Base-by-base conservation (phyloP, 2,888 invertebrate species). In the Mythimna lalbum region DNA sequence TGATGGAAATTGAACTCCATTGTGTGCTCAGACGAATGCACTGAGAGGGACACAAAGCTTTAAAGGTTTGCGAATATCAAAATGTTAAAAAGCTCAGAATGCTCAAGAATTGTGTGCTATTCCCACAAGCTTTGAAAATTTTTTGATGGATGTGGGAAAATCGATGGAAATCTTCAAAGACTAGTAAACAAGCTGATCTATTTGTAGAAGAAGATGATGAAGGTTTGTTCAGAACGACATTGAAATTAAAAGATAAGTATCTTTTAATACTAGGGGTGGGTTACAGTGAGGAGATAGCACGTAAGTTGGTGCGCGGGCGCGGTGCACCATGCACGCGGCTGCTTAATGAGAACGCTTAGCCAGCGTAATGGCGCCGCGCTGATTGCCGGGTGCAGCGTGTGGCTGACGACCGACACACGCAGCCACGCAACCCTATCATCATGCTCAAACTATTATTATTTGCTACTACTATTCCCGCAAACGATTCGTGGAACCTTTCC, bases 311-410 rank as follows among this genome's bases (percentile, higher is more conserved):
- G 78, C 60, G 70, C 47, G 52, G 73, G 68, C 63, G 53, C 55
- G 85, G 88, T 75, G 88, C 88, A 90, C 88, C 88, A 81, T 74
- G 85, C 87, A 87, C 86, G 86, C 88, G 87, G 90, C 82, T 86
- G 84, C 89, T 85, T 92, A 94, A 93, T 93, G 90, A 92, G 91
- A 92, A 88, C 92, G 91, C 90, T 93, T 93, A 92, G 89, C 87
- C 84, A 73, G 86, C 85, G 88, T 92, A 93, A 93, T 93, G 83
- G 91, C 90, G 84, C 88, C 76, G 87, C 80, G 82, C 85, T 92
- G 93, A 93, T 93, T 93, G 88, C 89, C 84, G 90, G 88, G 86
- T 90, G 85, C 87, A 83, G 82, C 83, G 86, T 90, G 85, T 87
- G 83, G 81, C 83, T 86, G 85, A 85, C 90, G 87, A 82, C 87